Conservation (phyloP, 2,113 vertebrate species). For the Phrynosoma platyrhinos region DNA sequence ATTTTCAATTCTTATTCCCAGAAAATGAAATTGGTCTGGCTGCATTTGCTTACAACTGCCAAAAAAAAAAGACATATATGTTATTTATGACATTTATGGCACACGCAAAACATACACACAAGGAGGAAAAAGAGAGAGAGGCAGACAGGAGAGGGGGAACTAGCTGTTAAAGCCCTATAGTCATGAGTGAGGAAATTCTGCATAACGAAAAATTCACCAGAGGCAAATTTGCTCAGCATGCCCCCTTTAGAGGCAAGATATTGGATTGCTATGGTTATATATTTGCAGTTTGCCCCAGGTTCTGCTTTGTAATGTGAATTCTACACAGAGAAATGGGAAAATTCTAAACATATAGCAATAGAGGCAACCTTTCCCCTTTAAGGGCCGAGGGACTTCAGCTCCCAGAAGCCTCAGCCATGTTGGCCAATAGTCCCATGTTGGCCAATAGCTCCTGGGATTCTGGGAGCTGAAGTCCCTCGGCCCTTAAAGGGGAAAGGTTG, state of each 20-base stretch:
- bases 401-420: no score
- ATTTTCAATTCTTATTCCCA: not conserved
- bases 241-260: constrained; percentile 31
- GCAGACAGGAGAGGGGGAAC: not conserved
- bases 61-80: not conserved
- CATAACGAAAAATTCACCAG: not conserved
- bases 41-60: constrained; percentile 37
- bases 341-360: not conserved
- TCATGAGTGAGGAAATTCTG: constrained; percentile 25
- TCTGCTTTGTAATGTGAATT: not conserved
- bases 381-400: no score
- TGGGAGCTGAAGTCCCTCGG: no score
- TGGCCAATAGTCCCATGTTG: no score
- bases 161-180: constrained; percentile 3
- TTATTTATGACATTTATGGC: no score
- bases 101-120: no score
- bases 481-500: no score
- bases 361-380: no score
- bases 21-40: not conserved
- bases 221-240: constrained; percentile 27
- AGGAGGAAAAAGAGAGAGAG: not conserved
- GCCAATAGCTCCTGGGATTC: no score
- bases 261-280: constrained; percentile 18
- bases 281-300: constrained; percentile 14
- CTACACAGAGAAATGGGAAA: not conserved